These are phyloP conservation scores for Tragelaphus buxtoni DNA, from an alignment of 2,113 vertebrate species.

Conservation along the genomic window DNA sequence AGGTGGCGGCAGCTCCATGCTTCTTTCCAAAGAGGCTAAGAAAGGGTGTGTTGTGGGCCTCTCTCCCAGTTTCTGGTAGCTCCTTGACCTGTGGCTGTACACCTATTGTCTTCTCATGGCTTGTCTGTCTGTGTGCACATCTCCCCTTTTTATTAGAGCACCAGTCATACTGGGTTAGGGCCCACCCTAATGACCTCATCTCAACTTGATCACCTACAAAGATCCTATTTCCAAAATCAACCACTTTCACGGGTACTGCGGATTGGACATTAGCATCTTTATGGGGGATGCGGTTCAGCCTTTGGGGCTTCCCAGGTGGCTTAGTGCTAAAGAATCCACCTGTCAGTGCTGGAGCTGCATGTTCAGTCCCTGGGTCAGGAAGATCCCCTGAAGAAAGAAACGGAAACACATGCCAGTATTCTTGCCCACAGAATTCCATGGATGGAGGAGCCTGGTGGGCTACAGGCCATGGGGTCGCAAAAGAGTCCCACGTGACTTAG, in stretches of 20 bases:
- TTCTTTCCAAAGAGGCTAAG: not conserved
- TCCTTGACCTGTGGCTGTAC: not conserved
- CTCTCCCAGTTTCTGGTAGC: not conserved
- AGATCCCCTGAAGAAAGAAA: not conserved
- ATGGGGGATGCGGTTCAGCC: not conserved
- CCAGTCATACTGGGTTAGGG: not conserved
- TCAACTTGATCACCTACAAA: not conserved
- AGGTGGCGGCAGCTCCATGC: not conserved
- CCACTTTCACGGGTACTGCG: not conserved
- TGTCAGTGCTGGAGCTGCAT: not conserved
- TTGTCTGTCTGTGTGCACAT: not conserved
- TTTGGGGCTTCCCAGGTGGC: not conserved
- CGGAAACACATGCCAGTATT: not conserved
- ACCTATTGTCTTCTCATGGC: not conserved
- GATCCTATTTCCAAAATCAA: not conserved
- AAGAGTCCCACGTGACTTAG: not conserved
- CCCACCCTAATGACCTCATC: not conserved
- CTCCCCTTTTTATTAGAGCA: not conserved
- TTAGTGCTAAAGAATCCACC: not conserved
- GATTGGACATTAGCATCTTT: not conserved
- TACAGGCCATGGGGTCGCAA: not conserved
- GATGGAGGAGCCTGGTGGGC: not conserved
- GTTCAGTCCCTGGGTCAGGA: not conserved
- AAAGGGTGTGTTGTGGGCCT: not conserved
- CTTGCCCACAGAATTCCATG: not conserved